Evolutionary conservation across 2,888 invertebrate species (phyloP).

Genomic region (Amphimallon solstitiale): DNA sequence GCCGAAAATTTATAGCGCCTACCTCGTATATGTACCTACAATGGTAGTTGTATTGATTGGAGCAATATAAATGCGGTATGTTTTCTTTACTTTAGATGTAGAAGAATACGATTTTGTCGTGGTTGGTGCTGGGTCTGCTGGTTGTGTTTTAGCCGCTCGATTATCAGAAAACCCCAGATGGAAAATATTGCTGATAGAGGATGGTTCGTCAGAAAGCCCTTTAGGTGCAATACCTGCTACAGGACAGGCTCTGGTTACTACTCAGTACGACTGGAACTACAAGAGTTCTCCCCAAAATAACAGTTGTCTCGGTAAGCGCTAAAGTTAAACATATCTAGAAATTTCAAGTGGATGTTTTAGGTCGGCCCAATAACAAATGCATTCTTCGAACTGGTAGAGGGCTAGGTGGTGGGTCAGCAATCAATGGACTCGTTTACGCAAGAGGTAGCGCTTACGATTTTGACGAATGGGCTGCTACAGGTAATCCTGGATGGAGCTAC

Average conservation of each 20-base stretch:
- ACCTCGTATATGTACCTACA: too few relatives aligned
- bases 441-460: constrained; percentile 88
- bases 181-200: constrained; percentile 58
- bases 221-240: not conserved
- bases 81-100: not conserved
- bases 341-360: not conserved
- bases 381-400: constrained; percentile 73
- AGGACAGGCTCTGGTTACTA: not conserved
- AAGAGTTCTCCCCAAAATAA: not conserved
- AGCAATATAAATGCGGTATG: too few relatives aligned
- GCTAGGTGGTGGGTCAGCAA: constrained; percentile 89
- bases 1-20: too few relatives aligned
- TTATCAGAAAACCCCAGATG: constrained; percentile 57
- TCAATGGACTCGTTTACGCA: constrained; percentile 97
- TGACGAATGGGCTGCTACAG: constrained; percentile 86
- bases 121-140: constrained; percentile 66
- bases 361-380: not conserved
- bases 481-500: constrained; percentile 90
- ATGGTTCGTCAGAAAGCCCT: constrained; percentile 47
- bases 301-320: not conserved
- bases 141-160: constrained; percentile 64
- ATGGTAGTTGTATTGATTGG: too few relatives aligned
- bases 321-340: not conserved
- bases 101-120: constrained; percentile 62
- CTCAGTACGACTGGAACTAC: not conserved